phyloP scores from a whole-genome alignment of 2,113 vertebrate species.

The Platysternon megacephalum region DNA sequence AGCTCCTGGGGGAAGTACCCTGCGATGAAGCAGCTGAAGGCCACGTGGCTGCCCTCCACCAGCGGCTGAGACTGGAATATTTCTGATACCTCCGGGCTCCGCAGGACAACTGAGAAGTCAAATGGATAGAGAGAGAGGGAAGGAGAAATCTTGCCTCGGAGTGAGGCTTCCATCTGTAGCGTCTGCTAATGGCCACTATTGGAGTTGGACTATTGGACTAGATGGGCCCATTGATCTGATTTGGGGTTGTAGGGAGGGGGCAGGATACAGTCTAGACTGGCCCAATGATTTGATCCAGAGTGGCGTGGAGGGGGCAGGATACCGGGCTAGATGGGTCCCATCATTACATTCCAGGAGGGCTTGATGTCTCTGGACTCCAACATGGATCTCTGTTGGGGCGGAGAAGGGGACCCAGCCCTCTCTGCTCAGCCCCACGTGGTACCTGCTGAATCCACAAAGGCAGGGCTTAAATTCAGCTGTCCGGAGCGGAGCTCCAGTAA shows the following conservation, averaged over 20 bases:
- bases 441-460: neutral
- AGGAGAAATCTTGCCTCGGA: neutral
- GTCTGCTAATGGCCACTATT: neutral
- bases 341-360: neutral
- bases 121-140: neutral
- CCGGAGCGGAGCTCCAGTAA: too few species aligned
- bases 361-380: neutral
- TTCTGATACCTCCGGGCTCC: neutral
- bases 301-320: neutral
- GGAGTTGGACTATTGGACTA: neutral
- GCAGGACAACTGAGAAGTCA: neutral
- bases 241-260: neutral
- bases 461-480: neutral
- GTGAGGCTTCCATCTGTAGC: neutral
- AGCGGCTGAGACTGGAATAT: neutral
- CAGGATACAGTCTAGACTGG: neutral
- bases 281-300: neutral
- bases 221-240: neutral
- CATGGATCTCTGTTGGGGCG: neutral
- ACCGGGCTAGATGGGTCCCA: neutral
- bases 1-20: conserved; percentile 5
- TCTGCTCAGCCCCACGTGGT: too few species aligned
- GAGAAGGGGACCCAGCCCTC: neutral
- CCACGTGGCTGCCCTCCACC: neutral
- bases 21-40: neutral